These are phyloP conservation scores for Sminthurides aquaticus DNA, from an alignment of 2,888 invertebrate genomes.

Conservation along the genomic window DNA sequence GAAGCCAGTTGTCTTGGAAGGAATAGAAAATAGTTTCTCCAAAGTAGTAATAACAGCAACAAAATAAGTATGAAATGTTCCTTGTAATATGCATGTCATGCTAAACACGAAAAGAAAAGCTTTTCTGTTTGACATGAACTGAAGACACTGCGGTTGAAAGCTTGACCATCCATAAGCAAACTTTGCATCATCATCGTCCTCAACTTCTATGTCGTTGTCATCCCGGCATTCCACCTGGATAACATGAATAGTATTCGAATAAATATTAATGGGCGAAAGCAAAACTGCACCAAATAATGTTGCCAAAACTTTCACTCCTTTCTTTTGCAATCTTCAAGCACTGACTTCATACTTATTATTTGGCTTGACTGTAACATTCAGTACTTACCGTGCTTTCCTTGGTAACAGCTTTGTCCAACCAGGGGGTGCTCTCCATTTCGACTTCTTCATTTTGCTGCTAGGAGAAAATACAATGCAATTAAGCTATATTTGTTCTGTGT, in stretches of 20 bases:
- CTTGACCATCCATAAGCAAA: conserved; percentile 18
- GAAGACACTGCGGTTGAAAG: conserved; percentile 59
- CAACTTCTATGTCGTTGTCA: background rate
- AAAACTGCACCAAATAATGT: too few species aligned
- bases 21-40: conserved; percentile 84
- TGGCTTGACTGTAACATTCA: background rate
- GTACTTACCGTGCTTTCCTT: background rate
- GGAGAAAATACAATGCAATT: background rate
- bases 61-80: conserved; percentile 91
- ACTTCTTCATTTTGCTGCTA: background rate
- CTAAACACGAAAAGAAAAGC: conserved; percentile 82
- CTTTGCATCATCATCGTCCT: conserved; percentile 6
- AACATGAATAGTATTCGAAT: too few species aligned
- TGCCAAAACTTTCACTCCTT: too few species aligned
- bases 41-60: conserved; percentile 88
- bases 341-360: background rate
- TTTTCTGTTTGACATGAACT: conserved; percentile 70
- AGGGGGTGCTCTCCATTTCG: background rate
- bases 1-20: conserved; percentile 82
- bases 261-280: too few species aligned
- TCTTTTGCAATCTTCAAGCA: background rate
- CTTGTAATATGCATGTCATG: conserved; percentile 71
- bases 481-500: too few species aligned
- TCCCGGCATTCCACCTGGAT: conserved; percentile 1
- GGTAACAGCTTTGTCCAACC: background rate